Conservation (phyloP, 2,797 vertebrate species). For the Cheirogaleus major region DNA sequence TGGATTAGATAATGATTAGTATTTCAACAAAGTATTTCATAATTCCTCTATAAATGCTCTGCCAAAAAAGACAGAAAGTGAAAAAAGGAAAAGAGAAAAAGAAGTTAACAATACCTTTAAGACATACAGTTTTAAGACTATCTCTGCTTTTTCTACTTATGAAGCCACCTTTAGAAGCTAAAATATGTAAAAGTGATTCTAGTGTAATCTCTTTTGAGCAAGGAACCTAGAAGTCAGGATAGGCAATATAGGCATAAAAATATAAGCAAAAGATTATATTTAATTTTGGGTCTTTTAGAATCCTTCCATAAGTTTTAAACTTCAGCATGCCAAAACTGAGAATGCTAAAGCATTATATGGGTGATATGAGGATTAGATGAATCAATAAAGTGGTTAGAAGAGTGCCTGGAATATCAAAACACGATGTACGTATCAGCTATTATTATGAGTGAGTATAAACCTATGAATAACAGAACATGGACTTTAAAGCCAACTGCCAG, state of each 20-base stretch:
- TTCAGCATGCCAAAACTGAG: not conserved
- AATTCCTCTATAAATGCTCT: not conserved
- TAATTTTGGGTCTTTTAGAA: not conserved
- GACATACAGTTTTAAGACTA: not conserved
- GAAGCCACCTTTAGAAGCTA: slow-evolving; percentile 27
- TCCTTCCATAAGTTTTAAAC: not conserved
- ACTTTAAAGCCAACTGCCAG: not conserved
- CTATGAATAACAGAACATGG: not conserved
- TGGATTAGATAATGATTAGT: not conserved
- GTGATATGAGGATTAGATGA: not conserved
- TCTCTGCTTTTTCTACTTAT: not conserved
- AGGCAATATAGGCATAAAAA: not conserved
- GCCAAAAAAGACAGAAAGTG: not conserved
- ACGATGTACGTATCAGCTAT: not conserved
- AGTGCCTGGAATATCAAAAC: not conserved
- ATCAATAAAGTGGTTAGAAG: not conserved
- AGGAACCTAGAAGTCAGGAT: not conserved
- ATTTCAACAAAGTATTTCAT: not conserved
- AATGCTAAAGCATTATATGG: not conserved
- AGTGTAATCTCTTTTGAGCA: not conserved
- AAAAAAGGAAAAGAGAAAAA: not conserved
- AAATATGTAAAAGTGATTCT: not conserved
- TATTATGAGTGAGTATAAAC: not conserved
- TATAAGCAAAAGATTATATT: not conserved
- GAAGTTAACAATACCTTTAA: not conserved